Evolutionary conservation across 2,888 invertebrate genomes (phyloP), one percentile per base, ranked within the genome.

Genomic region (Pseudanteris insignis): DNA sequence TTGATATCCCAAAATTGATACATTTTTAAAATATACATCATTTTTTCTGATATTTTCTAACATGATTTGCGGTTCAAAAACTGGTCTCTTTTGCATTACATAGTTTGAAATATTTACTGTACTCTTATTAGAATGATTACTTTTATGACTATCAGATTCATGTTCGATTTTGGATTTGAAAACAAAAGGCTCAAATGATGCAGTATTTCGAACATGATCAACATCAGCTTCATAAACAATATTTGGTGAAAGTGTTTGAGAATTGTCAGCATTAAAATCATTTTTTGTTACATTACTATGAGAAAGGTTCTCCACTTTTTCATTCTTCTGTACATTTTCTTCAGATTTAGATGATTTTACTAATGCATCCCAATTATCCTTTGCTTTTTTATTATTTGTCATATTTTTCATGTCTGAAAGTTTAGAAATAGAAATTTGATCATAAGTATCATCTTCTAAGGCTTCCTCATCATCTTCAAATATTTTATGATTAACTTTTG

Each of bases 51-150:
- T 88, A 69, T 86, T 86, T 69, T 90, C 89, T 18, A 90, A 75
- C 81, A 92, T 83, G 29, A 83, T 81, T 70, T 89, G 89, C 2
- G 89, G 88, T 74, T 92, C 89, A 72, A 90, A 91, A 68, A 84
- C 83, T 0, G 81, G 75, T 65, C 84, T 84, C 1, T 80, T 77
- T 6, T 77, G 69, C 21, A 24, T 36, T 1, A 24, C 13, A 33
- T 43, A 37, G 15, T 53, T 32, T 1, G 34, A 28, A 14, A 12
- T 8, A 32, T 36, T 18, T n/a, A 21, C 5, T 1, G 37, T 37
- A 10, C 13, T 33, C 18, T 47, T 41, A 18, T 32, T 25, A n/a
- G 8, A 2, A 1, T 26, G 14, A 41, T 7, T 28, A 18, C 21
- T 62, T 36, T 71, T 68, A 40, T 72, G 67, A 34, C 43, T 62